Base-by-base conservation (phyloP, 2,113 vertebrate genomes). In the Lucifuga dentata region DNA sequence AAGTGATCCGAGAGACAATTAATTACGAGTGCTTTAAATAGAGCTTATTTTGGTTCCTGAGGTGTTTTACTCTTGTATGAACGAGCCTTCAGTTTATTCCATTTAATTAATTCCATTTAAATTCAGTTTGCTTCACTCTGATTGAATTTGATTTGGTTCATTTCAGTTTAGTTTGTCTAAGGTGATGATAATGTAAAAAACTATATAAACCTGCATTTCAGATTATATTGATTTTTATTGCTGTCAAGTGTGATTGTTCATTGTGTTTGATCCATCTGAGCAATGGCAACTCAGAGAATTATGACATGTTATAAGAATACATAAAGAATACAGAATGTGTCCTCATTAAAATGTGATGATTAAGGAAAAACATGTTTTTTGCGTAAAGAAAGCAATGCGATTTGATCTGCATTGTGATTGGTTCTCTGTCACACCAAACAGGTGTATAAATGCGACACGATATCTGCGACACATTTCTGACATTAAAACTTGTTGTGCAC, bases 211-310 rank as follows among this genome's bases (percentile, higher is more conserved):
- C n/a, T n/a, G 51, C 56, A 64, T 49, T 55, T 29, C 10, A 61
- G 46, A 51, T 32, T 73, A 35, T 5, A 69, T 76, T 73, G 2
- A 67, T 69, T 68, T 57, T 44, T 73, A 39, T 73, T 45, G 58
- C 63, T 53, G 46, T 55, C 35, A 83, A 81, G 77, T 71, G 1
- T 32, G 76, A 67, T 40, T 23, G 48, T 64, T 78, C 71, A 50
- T 48, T 68, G 68, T 59, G 40, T 39, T 50, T 38, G 12, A 71
- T 40, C 53, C 39, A 65, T 75, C 71, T 33, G 23, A 71, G 62
- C 19, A n/a, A 1, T 13, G 36, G 21, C 11, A 26, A 36, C 20
- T 21, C 6, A 46, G 15, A 19, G 19, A 39, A 55, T 41, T n/a
- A n/a, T n/a, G n/a, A n/a, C n/a, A n/a, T n/a, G n/a, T 43, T 20